Evolutionary conservation across 2,888 invertebrate species (phyloP).

Genomic region (Noctua comes): DNA sequence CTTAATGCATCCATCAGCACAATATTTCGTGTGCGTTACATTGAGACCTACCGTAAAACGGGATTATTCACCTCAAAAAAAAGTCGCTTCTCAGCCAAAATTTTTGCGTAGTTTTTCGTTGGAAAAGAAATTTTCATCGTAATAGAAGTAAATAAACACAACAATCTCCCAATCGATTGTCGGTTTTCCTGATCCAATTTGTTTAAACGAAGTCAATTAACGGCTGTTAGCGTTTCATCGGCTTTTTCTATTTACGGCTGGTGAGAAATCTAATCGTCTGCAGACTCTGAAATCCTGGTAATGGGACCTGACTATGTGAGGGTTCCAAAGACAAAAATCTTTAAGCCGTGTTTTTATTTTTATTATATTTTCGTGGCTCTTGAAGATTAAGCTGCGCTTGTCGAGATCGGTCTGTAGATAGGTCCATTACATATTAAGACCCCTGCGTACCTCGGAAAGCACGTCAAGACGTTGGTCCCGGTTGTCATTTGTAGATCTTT

Average conservation of each 20-base stretch:
- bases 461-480: not conserved
- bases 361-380: not conserved
- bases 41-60: too few species aligned
- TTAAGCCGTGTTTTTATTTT: too few species aligned
- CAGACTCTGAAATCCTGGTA: conserved; percentile 18
- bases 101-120: not conserved
- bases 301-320: not conserved
- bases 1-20: too few species aligned
- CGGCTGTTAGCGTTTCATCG: conserved; percentile 20
- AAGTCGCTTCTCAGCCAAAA: fast-evolving
- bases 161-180: conserved; percentile 13
- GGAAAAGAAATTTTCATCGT: not conserved
- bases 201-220: conserved; percentile 44
- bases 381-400: not conserved
- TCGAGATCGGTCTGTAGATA: not conserved
- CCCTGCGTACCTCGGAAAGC: not conserved
- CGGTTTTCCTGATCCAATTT: conserved; percentile 35
- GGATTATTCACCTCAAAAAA: too few species aligned
- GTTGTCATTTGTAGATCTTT: not conserved
- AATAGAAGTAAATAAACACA: not conserved
- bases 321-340: not conserved
- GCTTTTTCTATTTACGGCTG: conserved; percentile 19
- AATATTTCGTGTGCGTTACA: too few species aligned
- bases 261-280: conserved; percentile 5
- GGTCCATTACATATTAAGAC: not conserved